Conservation (phyloP, 2,113 vertebrate species). For the Mungos mungo region DNA sequence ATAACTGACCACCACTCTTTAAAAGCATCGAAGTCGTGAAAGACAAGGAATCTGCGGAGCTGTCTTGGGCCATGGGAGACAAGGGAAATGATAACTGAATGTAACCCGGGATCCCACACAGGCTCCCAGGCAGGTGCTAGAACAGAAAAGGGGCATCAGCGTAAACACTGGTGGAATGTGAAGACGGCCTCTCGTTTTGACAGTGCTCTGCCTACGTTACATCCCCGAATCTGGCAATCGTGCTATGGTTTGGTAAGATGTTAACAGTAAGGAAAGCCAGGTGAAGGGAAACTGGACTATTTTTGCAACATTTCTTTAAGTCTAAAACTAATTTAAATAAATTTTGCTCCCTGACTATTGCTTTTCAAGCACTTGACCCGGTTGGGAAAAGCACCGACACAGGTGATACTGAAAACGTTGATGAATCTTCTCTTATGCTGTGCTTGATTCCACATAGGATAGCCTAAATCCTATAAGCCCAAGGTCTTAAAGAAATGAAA, state of each 20-base stretch:
- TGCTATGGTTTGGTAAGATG: neutral
- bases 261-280: neutral
- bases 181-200: neutral
- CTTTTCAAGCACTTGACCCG: neutral
- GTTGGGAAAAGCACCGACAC: neutral
- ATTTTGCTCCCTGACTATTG: neutral
- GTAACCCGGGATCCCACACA: neutral
- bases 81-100: neutral
- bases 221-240: neutral
- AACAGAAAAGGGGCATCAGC: neutral
- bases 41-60: neutral
- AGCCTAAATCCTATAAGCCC: neutral
- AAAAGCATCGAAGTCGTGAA: neutral
- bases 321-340: conserved; percentile 17
- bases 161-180: neutral
- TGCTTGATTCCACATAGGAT: neutral
- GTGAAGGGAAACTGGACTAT: neutral
- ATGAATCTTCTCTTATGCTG: neutral
- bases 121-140: neutral
- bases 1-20: neutral
- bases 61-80: neutral
- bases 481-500: conserved; percentile 10
- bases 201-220: no score
- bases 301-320: neutral
- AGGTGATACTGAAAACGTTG: neutral